These are phyloP conservation scores for Drosophila arizonae DNA, from an alignment of 1,140 invertebrate genomes.

Conservation along the genomic window DNA sequence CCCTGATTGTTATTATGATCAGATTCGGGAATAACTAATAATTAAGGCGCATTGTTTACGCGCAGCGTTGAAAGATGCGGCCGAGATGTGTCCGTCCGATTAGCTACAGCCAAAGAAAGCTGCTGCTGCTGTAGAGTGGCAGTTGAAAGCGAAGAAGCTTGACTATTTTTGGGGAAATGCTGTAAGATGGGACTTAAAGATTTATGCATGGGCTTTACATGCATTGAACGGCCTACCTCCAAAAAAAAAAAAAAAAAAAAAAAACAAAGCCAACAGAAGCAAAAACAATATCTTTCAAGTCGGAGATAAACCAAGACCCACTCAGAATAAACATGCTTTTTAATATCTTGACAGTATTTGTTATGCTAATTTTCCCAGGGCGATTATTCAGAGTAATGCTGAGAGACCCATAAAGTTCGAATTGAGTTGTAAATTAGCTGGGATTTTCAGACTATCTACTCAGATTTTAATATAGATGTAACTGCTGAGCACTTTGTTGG, in stretches of 20 bases:
- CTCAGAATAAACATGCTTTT: neutral
- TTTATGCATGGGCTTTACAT: neutral
- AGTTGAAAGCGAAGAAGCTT: conserved; percentile 2
- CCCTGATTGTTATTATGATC: conserved; percentile 51
- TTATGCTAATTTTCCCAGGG: too few species aligned
- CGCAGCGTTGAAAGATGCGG: conserved; percentile 32
- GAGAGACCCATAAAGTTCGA: too few species aligned
- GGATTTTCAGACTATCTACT: too few species aligned
- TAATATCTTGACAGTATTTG: neutral
- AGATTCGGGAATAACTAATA: conserved; percentile 53
- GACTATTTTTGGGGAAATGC: neutral
- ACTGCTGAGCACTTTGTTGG: too few species aligned
- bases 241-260: neutral
- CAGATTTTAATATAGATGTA: too few species aligned
- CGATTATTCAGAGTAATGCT: too few species aligned
- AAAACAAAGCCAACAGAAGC: neutral
- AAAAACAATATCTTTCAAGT: too few species aligned
- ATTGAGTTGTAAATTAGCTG: too few species aligned
- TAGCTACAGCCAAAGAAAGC: conserved; percentile 32
- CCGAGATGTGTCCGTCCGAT: conserved; percentile 11
- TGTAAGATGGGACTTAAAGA: neutral
- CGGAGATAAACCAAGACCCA: neutral
- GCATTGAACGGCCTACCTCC: too few species aligned
- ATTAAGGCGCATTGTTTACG: conserved; percentile 55
- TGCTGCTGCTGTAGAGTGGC: neutral